phyloP scores from a whole-genome alignment of 2,888 invertebrate genomes.

The Lacanobia oleracea region DNA sequence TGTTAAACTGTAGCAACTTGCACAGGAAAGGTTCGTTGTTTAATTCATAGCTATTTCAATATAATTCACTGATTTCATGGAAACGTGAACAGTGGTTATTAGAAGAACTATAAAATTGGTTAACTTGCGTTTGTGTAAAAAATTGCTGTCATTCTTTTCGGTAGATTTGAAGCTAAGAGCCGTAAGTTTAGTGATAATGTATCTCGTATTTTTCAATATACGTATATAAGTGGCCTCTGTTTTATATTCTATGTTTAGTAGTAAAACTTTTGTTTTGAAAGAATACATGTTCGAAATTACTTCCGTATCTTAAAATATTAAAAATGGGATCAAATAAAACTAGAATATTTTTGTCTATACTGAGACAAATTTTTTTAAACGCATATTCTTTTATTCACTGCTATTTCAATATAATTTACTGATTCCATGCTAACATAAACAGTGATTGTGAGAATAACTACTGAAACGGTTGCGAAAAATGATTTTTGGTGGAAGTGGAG shows the following conservation, averaged over 20 bases:
- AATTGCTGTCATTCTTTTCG: not conserved
- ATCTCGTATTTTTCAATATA: not conserved
- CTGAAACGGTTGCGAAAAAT: not conserved
- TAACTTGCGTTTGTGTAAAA: too few species aligned
- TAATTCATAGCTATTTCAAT: conserved; percentile 51
- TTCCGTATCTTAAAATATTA: too few species aligned
- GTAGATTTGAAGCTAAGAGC: not conserved
- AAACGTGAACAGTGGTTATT: conserved; percentile 31
- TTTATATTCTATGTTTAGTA: too few species aligned
- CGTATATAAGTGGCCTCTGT: too few species aligned
- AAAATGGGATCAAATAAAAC: too few species aligned
- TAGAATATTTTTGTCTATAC: too few species aligned
- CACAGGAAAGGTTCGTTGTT: conserved; percentile 7
- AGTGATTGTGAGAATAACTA: conserved; percentile 10
- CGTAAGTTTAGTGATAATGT: not conserved
- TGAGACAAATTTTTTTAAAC: too few species aligned
- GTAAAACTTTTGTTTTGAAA: too few species aligned
- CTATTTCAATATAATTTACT: conserved; percentile 50
- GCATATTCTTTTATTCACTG: too few species aligned
- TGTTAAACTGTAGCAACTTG: too few species aligned
- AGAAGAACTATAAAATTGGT: not conserved
- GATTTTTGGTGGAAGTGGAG: not conserved
- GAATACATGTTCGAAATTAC: too few species aligned
- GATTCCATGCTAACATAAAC: conserved; percentile 37
- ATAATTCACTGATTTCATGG: conserved; percentile 47